phyloP scores from a whole-genome alignment of 2,113 vertebrate species.

The Spea multiplicata region DNA sequence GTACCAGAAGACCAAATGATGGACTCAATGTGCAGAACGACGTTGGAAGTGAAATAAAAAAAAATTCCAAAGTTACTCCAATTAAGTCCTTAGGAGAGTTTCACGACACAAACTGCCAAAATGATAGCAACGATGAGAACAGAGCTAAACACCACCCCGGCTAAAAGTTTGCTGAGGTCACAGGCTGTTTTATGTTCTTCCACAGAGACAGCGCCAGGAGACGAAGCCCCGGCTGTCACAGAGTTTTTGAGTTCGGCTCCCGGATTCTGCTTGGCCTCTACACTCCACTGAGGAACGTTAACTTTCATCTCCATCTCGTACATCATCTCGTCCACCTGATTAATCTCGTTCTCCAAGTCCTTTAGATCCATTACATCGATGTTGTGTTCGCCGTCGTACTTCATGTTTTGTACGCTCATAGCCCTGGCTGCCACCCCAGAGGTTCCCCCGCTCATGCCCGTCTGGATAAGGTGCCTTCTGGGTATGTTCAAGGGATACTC shows the following conservation, averaged over 20 bases:
- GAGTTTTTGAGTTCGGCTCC: slow-evolving; percentile 89
- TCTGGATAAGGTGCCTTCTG: slow-evolving; percentile 86
- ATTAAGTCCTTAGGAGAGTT: slow-evolving; percentile 71
- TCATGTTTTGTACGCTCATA: slow-evolving; percentile 89
- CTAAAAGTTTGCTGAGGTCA: slow-evolving; percentile 75
- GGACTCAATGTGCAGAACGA: neutral
- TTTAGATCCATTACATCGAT: slow-evolving; percentile 85
- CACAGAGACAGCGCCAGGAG: slow-evolving; percentile 75
- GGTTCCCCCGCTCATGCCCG: slow-evolving; percentile 86
- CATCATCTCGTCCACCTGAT: slow-evolving; percentile 89
- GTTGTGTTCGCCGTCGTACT: slow-evolving; percentile 79
- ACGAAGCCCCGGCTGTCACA: slow-evolving; percentile 78
- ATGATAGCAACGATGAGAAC: slow-evolving; percentile 82
- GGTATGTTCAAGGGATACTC: slow-evolving; percentile 89
- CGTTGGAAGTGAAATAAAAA: no score
- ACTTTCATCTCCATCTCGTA: slow-evolving; percentile 98
- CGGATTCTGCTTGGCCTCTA: slow-evolving; percentile 87
- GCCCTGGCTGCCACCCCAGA: slow-evolving; percentile 82
- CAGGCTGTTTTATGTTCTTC: slow-evolving; percentile 74
- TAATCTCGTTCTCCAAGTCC: slow-evolving; percentile 84
- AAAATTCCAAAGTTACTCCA: no score
- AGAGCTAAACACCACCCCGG: slow-evolving; percentile 78
- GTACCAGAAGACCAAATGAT: neutral
- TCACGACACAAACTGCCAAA: slow-evolving; percentile 85
- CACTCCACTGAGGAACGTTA: slow-evolving; percentile 94